A percentile compares a stretch with the other conserved stretches of the same genome.
Conservation (phyloP, 1,140 invertebrate genomes). For the Ostrea denselamellosa region DNA sequence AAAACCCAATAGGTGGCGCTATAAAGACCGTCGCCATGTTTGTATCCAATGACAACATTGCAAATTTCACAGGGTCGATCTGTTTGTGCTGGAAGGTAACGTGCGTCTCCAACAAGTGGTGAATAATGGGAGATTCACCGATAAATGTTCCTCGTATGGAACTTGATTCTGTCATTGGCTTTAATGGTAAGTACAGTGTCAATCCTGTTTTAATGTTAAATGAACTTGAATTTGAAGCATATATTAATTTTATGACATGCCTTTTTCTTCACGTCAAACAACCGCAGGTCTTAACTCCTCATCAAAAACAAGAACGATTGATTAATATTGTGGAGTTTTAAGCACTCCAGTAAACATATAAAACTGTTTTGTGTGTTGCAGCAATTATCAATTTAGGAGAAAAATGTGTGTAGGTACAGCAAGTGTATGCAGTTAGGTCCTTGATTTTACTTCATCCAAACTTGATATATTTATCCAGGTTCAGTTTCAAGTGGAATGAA, state of each 20-base stretch:
- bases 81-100: constrained; percentile 34
- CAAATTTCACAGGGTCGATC: constrained; percentile 42
- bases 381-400: not conserved
- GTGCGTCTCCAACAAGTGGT: constrained; percentile 7
- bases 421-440: not conserved
- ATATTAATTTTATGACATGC: not conserved
- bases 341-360: not conserved
- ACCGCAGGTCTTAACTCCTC: not conserved
- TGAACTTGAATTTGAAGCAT: not conserved
- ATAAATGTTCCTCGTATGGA: constrained; percentile 62
- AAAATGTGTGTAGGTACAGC: not conserved
- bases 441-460: not conserved
- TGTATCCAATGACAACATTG: constrained; percentile 40
- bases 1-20: not conserved
- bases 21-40: not conserved
- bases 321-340: not conserved
- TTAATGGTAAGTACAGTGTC: constrained; percentile 58
- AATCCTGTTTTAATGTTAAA: not conserved
- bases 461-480: constrained; percentile 79
- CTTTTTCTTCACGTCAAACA: not conserved
- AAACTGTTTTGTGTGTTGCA: not conserved
- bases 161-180: constrained; percentile 68
- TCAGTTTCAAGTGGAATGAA: constrained; percentile 83
- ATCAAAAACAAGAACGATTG: not conserved
- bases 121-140: constrained; percentile 38